Conservation (phyloP, 35 echinoderm and acorn worm species). For the Lytechinus variegatus region DNA sequence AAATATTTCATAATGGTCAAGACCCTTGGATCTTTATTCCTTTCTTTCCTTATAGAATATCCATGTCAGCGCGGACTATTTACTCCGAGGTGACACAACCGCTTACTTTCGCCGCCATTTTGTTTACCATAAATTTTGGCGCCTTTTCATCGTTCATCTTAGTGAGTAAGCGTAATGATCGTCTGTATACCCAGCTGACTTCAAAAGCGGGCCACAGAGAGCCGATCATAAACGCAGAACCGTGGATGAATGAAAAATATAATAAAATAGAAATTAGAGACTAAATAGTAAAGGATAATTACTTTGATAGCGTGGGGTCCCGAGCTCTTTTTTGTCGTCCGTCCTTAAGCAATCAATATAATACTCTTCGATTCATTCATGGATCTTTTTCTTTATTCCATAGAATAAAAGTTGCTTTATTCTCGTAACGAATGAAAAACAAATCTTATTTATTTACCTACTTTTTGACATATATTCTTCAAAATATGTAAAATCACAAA, state of each 20-base stretch:
- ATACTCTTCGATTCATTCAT: neutral
- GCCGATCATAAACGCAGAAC: neutral
- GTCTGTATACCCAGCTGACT: neutral
- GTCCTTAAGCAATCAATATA: neutral
- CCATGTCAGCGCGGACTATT: neutral
- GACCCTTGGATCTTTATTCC: neutral
- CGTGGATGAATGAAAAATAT: neutral
- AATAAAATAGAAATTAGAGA: neutral
- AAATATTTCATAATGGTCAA: neutral
- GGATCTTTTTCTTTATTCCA: no score
- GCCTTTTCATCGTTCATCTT: neutral
- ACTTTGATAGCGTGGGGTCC: neutral
- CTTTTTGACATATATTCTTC: no score
- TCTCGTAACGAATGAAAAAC: no score
- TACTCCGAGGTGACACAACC: neutral
- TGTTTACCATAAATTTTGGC: constrained; percentile 2
- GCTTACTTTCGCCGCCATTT: neutral
- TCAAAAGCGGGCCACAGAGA: neutral
- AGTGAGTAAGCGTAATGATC: neutral
- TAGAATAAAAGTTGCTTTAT: no score
- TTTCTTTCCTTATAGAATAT: neutral
- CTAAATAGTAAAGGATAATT: neutral
- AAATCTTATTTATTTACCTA: no score
- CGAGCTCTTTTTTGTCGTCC: neutral
- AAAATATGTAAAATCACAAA: no score